Evolutionary conservation across 1,140 invertebrate species (phyloP).

Genomic region (Drosophila nigromelanica): DNA sequence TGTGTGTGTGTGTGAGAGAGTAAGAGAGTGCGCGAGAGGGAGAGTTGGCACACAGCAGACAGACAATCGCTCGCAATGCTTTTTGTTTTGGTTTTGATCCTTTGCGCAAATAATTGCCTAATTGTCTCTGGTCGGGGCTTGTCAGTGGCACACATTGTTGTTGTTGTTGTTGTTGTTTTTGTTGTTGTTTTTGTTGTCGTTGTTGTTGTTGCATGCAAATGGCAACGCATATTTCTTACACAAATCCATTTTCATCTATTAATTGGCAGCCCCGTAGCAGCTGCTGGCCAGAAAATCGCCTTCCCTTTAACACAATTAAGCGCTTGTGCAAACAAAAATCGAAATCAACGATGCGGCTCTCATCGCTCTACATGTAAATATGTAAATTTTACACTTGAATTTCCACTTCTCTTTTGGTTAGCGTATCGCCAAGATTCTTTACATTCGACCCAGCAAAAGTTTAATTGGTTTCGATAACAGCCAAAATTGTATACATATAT

Average conservation of each 20-base stretch:
- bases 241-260: slow-evolving; percentile 80
- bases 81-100: slow-evolving; percentile 82
- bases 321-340: slow-evolving; percentile 75
- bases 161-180: slow-evolving; percentile 2
- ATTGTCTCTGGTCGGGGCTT: slow-evolving; percentile 76
- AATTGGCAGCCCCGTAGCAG: slow-evolving; percentile 71
- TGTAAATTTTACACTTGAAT: slow-evolving; percentile 22
- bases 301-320: slow-evolving; percentile 72
- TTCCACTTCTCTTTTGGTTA: slow-evolving; percentile 3
- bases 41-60: not conserved
- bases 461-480: not conserved
- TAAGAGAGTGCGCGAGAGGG: not conserved
- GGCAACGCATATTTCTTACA: slow-evolving; percentile 76
- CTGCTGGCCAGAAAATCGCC: slow-evolving; percentile 38
- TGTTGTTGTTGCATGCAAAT: slow-evolving; percentile 52
- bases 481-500: not conserved
- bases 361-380: slow-evolving; percentile 22
- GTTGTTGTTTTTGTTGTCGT: not conserved
- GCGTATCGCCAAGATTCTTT: not conserved
- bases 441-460: not conserved
- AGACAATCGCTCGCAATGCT: slow-evolving; percentile 49
- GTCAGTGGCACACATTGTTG: slow-evolving; percentile 45
- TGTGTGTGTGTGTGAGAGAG: not conserved
- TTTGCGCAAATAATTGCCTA: slow-evolving; percentile 83
- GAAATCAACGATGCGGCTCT: slow-evolving; percentile 29